Evolutionary conservation across 2,113 vertebrate genomes (phyloP).

Genomic region (Salvator merianae): DNA sequence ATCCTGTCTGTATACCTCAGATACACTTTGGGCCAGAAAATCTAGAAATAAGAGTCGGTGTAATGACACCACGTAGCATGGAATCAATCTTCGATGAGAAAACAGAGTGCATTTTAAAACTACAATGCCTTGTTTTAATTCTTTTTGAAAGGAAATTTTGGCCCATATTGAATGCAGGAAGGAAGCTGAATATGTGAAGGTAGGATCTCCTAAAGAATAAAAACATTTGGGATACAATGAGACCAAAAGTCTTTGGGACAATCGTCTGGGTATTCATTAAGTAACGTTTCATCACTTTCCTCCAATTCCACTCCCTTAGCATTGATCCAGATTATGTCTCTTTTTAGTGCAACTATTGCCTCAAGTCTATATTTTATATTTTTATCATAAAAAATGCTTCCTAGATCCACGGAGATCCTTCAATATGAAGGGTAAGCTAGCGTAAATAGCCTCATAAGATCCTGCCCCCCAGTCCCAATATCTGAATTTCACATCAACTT

Average conservation of each 20-base stretch:
- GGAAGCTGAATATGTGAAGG: background rate
- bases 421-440: background rate
- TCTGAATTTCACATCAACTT: background rate
- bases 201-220: background rate
- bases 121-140: background rate
- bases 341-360: too few species aligned
- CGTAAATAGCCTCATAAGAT: background rate
- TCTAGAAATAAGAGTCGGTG: constrained; percentile 11
- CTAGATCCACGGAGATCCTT: background rate
- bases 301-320: background rate
- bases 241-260: background rate
- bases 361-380: background rate
- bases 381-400: background rate
- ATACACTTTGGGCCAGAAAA: background rate
- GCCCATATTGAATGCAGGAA: background rate
- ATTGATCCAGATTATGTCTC: background rate
- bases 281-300: background rate
- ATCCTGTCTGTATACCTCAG: background rate
- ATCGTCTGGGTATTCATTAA: background rate
- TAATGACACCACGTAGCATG: background rate
- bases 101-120: background rate
- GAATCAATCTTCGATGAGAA: background rate
- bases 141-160: background rate
- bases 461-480: too few species aligned
- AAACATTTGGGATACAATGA: background rate